Conservation (phyloP, 30 jellyfish, hydroid and myxozoan genomes). For the Turritopsis dohrnii region DNA sequence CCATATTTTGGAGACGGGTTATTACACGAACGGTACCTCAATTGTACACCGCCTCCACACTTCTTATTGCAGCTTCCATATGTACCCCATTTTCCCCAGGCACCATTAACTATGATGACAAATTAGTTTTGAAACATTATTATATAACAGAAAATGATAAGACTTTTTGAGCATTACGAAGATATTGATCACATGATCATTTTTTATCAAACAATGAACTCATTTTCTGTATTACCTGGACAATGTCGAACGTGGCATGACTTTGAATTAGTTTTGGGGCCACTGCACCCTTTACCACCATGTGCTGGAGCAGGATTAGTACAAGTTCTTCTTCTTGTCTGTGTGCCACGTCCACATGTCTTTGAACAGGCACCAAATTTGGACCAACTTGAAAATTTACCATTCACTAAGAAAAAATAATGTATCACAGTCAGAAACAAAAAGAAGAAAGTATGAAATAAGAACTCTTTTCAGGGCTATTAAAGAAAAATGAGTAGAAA, state of each 20-base stretch:
- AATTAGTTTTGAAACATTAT: not conserved
- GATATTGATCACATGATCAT: too few species aligned
- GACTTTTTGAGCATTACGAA: too few species aligned
- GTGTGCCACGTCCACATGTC: slow-evolving; percentile 57
- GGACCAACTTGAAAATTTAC: slow-evolving; percentile 14
- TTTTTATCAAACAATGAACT: too few species aligned
- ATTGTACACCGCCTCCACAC: slow-evolving; percentile 50
- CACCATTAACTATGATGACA: slow-evolving; percentile 53
- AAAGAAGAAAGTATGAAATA: too few species aligned
- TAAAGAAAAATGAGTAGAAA: too few species aligned
- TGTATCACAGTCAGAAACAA: too few species aligned
- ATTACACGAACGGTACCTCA: slow-evolving; percentile 34
- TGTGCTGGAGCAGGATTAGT: slow-evolving; percentile 64
- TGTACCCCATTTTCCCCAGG: slow-evolving; percentile 31
- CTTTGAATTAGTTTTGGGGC: slow-evolving; percentile 27
- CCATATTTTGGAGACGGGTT: slow-evolving; percentile 37
- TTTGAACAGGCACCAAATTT: not conserved
- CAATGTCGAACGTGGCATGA: slow-evolving; percentile 39
- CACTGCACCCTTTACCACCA: slow-evolving; percentile 55
- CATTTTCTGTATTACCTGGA: slow-evolving; percentile 51
- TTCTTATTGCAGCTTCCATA: slow-evolving; percentile 28
- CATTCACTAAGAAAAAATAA: slow-evolving; percentile 28
- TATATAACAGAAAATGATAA: too few species aligned
- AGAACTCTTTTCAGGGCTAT: too few species aligned
- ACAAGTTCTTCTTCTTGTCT: slow-evolving; percentile 49